Conservation (phyloP, 2,113 vertebrate genomes). For the Ceuthmochares aereus region DNA sequence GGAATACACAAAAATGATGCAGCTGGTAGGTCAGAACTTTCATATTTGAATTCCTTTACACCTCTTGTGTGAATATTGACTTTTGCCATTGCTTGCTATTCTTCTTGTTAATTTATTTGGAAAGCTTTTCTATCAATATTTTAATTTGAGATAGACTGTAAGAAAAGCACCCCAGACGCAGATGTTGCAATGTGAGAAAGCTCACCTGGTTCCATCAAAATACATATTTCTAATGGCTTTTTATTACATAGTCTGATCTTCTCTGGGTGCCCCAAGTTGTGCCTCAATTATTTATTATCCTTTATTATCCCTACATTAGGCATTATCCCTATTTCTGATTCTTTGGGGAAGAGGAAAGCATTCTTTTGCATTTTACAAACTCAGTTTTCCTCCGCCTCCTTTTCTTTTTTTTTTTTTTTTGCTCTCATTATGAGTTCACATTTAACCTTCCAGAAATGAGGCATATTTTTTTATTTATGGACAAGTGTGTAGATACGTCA, state of each 20-base stretch:
- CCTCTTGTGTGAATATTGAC: neutral
- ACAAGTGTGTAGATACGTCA: neutral
- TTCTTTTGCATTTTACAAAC: neutral
- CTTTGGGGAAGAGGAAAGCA: neutral
- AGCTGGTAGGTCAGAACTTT: neutral
- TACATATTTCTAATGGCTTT: neutral
- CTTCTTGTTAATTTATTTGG: neutral
- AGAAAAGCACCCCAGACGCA: neutral
- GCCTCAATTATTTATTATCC: neutral
- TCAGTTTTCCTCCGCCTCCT: accelerated
- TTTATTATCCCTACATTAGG: no score
- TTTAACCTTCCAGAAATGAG: neutral
- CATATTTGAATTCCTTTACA: neutral
- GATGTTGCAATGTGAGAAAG: neutral
- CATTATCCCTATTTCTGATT: neutral
- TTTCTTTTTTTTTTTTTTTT: neutral
- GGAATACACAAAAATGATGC: neutral
- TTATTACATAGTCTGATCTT: neutral
- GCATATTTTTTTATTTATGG: neutral
- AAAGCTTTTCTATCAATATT: neutral
- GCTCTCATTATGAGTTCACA: neutral
- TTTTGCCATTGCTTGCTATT: neutral
- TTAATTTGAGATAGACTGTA: neutral
- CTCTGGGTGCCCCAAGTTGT: neutral
- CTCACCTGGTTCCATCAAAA: neutral